Evolutionary conservation across 2,113 vertebrate genomes (phyloP).

Genomic region (Acanthochromis polyacanthus): DNA sequence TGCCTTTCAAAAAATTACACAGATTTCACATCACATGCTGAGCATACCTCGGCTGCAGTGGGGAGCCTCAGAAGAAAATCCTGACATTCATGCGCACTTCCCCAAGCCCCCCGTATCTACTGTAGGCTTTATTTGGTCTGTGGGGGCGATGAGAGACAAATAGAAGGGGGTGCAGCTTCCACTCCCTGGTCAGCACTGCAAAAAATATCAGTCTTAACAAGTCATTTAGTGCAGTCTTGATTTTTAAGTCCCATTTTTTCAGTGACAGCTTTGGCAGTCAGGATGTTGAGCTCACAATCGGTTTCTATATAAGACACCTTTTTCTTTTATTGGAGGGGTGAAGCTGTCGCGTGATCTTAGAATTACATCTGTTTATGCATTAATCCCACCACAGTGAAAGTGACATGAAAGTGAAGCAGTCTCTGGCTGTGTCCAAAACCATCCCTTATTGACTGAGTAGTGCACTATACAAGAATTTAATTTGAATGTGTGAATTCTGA

Average conservation of each 20-base stretch:
- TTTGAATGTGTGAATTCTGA: too few relatives aligned
- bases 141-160: conserved; percentile 76
- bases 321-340: too few relatives aligned
- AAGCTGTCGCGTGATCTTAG: too few relatives aligned
- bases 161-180: conserved; percentile 54
- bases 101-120: conserved; percentile 42
- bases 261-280: conserved; percentile 1
- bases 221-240: conserved; percentile 14
- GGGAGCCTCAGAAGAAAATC: conserved; percentile 66
- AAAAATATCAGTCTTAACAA: conserved; percentile 47
- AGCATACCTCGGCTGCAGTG: conserved; percentile 65
- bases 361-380: too few relatives aligned
- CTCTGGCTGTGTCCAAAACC: too few relatives aligned
- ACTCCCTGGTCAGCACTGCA: conserved; percentile 61
- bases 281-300: not conserved
- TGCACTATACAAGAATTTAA: too few relatives aligned
- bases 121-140: conserved; percentile 69
- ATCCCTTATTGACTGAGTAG: too few relatives aligned
- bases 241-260: conserved; percentile 10
- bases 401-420: too few relatives aligned
- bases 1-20: conserved; percentile 74
- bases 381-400: too few relatives aligned
- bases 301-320: not conserved
- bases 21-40: conserved; percentile 75
- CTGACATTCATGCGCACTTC: conserved; percentile 61